These are phyloP conservation scores for Argyresthia goedartella DNA, from an alignment of 2,888 invertebrate genomes.

Conservation along the genomic window DNA sequence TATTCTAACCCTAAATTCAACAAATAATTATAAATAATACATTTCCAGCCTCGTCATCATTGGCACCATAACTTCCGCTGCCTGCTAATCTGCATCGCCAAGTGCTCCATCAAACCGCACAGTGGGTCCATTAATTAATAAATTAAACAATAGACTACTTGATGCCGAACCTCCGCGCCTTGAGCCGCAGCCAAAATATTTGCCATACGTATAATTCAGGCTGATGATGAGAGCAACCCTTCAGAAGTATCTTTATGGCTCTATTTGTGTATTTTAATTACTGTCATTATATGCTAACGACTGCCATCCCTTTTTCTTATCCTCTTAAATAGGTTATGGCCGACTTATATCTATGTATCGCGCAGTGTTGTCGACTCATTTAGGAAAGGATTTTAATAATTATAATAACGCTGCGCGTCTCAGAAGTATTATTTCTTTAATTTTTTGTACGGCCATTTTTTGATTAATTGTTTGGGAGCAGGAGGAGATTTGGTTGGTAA, in stretches of 20 bases:
- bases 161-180: slow-evolving; percentile 51
- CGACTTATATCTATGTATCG: slow-evolving; percentile 58
- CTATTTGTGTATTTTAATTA: slow-evolving; percentile 81
- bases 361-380: slow-evolving; percentile 51
- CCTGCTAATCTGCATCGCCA: slow-evolving; percentile 1
- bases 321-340: slow-evolving; percentile 68
- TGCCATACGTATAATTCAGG: slow-evolving; percentile 63
- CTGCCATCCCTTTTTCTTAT: slow-evolving; percentile 72
- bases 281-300: slow-evolving; percentile 77
- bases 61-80: neutral
- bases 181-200: slow-evolving; percentile 63
- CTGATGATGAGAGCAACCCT: slow-evolving; percentile 68
- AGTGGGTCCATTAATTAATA: slow-evolving; percentile 65
- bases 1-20: no score
- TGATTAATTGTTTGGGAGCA: slow-evolving; percentile 58
- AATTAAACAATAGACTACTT: slow-evolving; percentile 65
- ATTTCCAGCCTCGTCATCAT: no score
- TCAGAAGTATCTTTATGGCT: slow-evolving; percentile 72
- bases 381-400: slow-evolving; percentile 59
- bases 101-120: slow-evolving; percentile 37
- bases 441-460: slow-evolving; percentile 43
- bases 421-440: slow-evolving; percentile 40
- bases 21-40: no score
- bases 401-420: slow-evolving; percentile 37
- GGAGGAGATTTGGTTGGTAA: slow-evolving; percentile 45